Evolutionary conservation across 2,113 vertebrate genomes (phyloP), one percentile per base, ranked within the genome.

Genomic region (Mionectes macconnelli): DNA sequence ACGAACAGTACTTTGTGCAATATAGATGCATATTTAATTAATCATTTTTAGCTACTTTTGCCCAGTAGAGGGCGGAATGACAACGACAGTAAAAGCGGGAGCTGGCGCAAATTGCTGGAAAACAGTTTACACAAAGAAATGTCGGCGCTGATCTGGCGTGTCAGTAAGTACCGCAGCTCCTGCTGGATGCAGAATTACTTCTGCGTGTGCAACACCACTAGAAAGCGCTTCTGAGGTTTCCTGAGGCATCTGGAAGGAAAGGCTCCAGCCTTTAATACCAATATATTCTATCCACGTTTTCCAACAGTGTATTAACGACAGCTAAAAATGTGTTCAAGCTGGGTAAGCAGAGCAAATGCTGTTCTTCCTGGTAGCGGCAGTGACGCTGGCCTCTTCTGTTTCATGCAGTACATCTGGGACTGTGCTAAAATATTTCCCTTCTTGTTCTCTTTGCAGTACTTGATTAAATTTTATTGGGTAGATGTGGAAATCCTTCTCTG

Each of bases 71-170:
- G 89, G 86, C 94, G 90, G 70, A 52, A 45, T 24, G 45, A 25
- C 27, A 74, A 82, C 6, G 74, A n/a, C n/a, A 0, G 0, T 16
- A 24, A 40, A 49, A 63, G 17, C 2, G 0, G 20, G 30, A 84
- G 50, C 42, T 5, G 31, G 31, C 8, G 4, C 31, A 14, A 60
- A 56, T 5, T 0, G 8, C 4, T 53, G 60, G 52, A 6, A 85
- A 82, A 37, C 0, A 1, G 1, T 25, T 59, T 55, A 25, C 49
- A 8, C 19, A 4, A 9, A 67, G 55, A 42, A 49, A 6, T 3
- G 25, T n/a, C 0, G 0, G 25, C 12, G 4, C 50, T 25, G 31
- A 24, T 66, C 8, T 15, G 45, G 8, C 0, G 0, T 23, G 39
- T 40, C 42, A 39, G 21, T 10, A 31, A 47, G 24, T 13, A 42